Conservation (phyloP, 2,113 vertebrate species). For the Empidonax alnorum region DNA sequence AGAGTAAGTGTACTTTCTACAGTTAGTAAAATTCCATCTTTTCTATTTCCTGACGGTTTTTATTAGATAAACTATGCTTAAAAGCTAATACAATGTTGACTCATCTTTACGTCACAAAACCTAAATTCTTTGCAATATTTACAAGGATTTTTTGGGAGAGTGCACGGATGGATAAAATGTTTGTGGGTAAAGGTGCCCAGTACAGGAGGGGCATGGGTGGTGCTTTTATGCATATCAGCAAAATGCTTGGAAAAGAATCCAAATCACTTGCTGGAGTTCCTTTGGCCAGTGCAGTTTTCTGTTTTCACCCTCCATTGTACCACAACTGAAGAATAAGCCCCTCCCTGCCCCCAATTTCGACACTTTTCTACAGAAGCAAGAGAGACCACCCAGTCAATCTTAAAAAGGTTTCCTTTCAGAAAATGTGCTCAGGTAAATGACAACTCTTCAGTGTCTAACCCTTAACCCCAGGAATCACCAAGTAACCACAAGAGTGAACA, state of each 20-base stretch:
- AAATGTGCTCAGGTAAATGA: neutral
- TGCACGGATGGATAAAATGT: neutral
- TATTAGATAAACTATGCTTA: neutral
- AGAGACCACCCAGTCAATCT: neutral
- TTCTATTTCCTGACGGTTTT: neutral
- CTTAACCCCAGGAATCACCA: neutral
- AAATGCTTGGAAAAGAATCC: neutral
- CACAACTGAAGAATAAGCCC: neutral
- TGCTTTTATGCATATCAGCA: neutral
- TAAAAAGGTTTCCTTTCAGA: neutral
- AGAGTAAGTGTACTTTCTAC: neutral
- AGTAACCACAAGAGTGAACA: neutral
- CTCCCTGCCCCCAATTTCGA: accelerated
- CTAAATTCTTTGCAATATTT: neutral
- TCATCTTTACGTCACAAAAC: neutral
- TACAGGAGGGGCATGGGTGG: neutral
- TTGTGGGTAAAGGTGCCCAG: neutral
- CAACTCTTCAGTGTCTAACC: neutral
- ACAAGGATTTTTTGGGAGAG: accelerated
- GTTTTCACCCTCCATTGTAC: neutral
- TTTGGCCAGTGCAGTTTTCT: neutral
- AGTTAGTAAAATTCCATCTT: neutral
- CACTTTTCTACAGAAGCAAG: neutral
- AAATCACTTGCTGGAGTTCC: neutral
- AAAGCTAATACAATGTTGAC: neutral